A percentile compares a stretch with the other conserved stretches of the same genome.
These are phyloP conservation scores for Ostrea edulis DNA, from an alignment of 1,140 invertebrate genomes.

Conservation along the genomic window DNA sequence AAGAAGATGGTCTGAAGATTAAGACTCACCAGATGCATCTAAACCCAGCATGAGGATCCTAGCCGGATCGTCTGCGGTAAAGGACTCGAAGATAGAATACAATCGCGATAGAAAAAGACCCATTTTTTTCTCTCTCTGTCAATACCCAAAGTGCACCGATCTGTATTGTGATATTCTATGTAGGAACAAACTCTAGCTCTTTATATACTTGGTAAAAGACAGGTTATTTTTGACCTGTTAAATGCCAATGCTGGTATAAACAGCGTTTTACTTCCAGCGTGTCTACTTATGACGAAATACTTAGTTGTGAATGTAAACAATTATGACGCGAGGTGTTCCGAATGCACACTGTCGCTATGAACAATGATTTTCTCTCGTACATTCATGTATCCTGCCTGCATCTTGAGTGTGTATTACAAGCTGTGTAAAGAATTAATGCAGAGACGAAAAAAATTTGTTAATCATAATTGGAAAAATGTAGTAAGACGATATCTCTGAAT, in stretches of 20 bases:
- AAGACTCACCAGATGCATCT: constrained; percentile 71
- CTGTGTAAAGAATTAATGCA: no score
- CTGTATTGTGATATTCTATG: background rate
- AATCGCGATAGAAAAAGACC: constrained; percentile 71
- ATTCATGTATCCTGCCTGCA: no score
- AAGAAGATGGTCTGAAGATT: no score
- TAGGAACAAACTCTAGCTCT: background rate
- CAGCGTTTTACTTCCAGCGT: background rate
- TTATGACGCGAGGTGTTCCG: background rate
- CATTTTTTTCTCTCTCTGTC: constrained; percentile 62
- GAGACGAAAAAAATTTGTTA: no score
- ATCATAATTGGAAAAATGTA: no score
- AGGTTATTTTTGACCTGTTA: background rate
- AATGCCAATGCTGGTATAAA: background rate
- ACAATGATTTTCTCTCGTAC: no score
- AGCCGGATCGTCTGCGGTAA: constrained; percentile 60
- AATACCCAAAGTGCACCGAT: no score
- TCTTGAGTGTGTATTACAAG: no score
- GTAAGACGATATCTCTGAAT: no score
- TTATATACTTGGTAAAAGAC: background rate
- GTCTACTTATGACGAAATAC: background rate
- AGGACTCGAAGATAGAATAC: constrained; percentile 54
- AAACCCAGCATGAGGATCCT: constrained; percentile 75
- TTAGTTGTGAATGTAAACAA: background rate
- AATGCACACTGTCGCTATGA: background rate